phyloP scores from a whole-genome alignment of 2,888 invertebrate genomes.

The Eristalis tenax region DNA sequence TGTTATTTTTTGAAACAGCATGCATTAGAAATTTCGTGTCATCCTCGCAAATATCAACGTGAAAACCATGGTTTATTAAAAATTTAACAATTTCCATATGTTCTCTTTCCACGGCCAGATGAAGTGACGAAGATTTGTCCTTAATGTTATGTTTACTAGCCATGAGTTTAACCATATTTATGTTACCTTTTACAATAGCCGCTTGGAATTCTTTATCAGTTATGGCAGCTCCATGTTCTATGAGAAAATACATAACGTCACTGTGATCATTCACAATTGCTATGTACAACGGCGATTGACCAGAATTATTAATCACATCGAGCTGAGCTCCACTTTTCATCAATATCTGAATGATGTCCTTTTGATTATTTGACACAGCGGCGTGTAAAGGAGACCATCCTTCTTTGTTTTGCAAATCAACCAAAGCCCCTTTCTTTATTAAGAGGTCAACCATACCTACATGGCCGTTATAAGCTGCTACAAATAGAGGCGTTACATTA shows the following conservation, averaged over 20 bases:
- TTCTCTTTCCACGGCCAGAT: background rate
- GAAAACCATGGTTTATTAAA: background rate
- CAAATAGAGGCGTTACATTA: conserved; percentile 47
- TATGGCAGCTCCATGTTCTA: background rate
- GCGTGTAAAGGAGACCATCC: conserved; percentile 20
- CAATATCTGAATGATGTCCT: conserved; percentile 19
- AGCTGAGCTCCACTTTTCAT: conserved; percentile 24
- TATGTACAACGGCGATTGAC: background rate
- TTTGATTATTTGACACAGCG: conserved; percentile 2
- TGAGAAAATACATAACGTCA: background rate
- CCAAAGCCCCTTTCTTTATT: conserved; percentile 48
- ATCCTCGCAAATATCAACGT: background rate
- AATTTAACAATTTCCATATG: background rate
- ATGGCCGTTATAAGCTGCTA: conserved; percentile 48
- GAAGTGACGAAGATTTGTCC: background rate
- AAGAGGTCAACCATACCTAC: conserved; percentile 31
- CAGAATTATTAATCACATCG: background rate
- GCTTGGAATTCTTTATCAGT: background rate
- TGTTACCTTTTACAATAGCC: background rate
- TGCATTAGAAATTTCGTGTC: background rate
- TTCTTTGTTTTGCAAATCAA: conserved; percentile 40
- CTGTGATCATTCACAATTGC: background rate
- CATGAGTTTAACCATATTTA: background rate
- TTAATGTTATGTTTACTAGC: background rate
- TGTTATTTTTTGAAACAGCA: background rate